Conservation (phyloP, 2,888 invertebrate genomes). For the Limnephilus marmoratus region DNA sequence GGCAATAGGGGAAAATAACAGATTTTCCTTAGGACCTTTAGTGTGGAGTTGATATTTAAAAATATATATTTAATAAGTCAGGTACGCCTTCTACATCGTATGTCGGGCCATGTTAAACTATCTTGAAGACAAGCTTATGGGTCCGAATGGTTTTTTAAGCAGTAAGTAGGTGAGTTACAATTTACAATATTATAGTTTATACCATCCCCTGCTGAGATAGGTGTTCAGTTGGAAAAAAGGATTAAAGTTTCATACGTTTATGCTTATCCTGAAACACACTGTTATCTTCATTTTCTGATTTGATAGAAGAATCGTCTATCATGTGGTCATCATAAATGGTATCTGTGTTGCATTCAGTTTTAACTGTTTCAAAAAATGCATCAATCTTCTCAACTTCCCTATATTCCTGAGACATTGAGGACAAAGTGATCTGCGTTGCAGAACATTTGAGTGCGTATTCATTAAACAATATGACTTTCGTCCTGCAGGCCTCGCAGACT, state of each 20-base stretch:
- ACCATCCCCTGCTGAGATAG: background rate
- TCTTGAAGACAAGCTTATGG: no score
- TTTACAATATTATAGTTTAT: background rate
- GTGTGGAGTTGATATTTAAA: background rate
- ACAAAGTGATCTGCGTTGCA: background rate
- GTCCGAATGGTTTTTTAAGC: no score
- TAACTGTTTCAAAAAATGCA: background rate
- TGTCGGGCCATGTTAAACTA: no score
- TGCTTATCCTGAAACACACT: background rate
- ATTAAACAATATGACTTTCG: background rate
- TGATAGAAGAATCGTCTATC: background rate
- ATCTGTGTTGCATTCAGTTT: constrained; percentile 5
- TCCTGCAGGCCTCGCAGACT: background rate
- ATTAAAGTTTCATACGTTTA: background rate
- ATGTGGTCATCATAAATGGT: background rate
- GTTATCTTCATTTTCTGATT: constrained; percentile 11
- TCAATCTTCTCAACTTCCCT: background rate
- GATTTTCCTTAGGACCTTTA: background rate
- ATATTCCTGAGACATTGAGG: background rate
- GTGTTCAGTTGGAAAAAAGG: background rate
- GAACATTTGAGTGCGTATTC: background rate
- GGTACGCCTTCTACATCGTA: no score
- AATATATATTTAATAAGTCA: background rate
- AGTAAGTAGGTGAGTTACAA: background rate
- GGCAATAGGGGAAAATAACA: background rate